Percentiles rank a stretch among this genome's conserved stretches.
Evolutionary conservation across 2,113 vertebrate genomes (phyloP).

Genomic region (Hippocampus comes): DNA sequence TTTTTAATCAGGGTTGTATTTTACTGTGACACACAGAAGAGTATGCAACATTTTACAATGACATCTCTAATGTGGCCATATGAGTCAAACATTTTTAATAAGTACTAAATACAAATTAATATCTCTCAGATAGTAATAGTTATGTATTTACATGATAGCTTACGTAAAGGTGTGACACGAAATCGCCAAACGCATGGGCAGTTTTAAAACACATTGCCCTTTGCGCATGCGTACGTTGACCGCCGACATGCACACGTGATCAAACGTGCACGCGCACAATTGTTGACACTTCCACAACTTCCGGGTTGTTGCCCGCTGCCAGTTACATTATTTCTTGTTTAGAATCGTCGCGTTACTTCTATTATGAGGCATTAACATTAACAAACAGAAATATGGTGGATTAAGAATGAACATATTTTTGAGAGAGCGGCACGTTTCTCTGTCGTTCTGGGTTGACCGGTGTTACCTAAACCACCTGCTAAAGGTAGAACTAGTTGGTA

Average conservation of each 20-base stretch:
- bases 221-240: neutral
- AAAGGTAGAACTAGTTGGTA: conserved; percentile 54
- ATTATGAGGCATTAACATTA: no score
- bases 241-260: neutral
- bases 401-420: neutral
- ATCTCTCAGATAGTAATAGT: no score
- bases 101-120: neutral
- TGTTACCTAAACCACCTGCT: conserved; percentile 14
- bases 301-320: neutral
- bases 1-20: no score
- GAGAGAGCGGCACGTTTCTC: neutral
- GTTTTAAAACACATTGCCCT: no score
- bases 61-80: no score
- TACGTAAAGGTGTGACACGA: no score
- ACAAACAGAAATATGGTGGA: neutral
- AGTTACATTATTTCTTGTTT: neutral
- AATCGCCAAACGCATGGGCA: no score
- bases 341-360: neutral
- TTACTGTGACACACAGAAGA: neutral
- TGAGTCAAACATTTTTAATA: neutral
- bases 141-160: no score
- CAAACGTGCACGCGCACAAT: neutral
- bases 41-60: no score
- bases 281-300: neutral
- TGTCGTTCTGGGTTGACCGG: neutral